Evolutionary conservation across 2,113 vertebrate genomes (phyloP), one percentile per base, ranked within the genome.

Genomic region (Anser brachyrhynchus): DNA sequence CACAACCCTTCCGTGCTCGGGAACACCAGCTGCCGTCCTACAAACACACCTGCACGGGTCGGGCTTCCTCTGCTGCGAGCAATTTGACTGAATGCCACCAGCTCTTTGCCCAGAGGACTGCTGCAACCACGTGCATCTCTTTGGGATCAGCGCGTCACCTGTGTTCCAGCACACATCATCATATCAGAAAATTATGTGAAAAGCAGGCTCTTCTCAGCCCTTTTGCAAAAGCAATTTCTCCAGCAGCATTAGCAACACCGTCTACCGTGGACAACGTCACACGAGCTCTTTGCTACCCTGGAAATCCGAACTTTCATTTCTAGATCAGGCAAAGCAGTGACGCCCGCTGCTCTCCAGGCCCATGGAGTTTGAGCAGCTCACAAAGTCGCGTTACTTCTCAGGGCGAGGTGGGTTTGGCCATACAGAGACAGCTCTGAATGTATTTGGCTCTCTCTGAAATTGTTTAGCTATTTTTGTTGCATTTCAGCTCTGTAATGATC

Each of bases 341-440:
- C 51, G 23, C 52, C 59, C 69, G 0, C 58, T 61, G 49, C 79
- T 61, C 84, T 33, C 57, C 11, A 35, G 18, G 33, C 35, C 61
- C 55, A 43, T 26, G 90, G 84, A 87, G 94, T 87, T 67, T 29
- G 21, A 92, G 77, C 59, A 71, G 35, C 57, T 92, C 26, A 8
- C 6, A 7, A 49, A 70, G 41, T 3, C 66, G 84, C 87, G 66
- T 91, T 86, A 25, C 84, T 95, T 73, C 78, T 72, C 22, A 29
- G 89, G 94, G 83, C n/a, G 92, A 94, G 94, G 92, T 89, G 88
- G 49, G 76, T 29, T 83, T 64, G 83, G 90, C 86, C 25, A 58
- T 5, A 29, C 3, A 66, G 75, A 87, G 76, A 39, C 33, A 5
- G 82, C 72, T 37, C 12, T 15, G 80, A 84, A 84, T 84, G 77